Conservation (phyloP, 2,888 invertebrate species). For the Perizoma flavofasciatum region DNA sequence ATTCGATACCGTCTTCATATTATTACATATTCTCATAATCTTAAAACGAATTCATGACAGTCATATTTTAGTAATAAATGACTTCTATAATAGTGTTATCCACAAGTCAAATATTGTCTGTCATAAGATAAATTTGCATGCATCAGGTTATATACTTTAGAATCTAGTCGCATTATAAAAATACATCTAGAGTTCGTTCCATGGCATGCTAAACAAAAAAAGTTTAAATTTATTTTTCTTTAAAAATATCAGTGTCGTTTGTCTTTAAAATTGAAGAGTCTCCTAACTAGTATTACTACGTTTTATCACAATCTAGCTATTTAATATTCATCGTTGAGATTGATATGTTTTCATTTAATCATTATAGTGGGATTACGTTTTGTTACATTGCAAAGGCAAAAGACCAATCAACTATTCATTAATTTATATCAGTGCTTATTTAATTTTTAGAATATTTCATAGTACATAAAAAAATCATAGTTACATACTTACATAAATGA, state of each 20-base stretch:
- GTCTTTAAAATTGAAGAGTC: constrained; percentile 15
- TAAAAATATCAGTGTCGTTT: constrained; percentile 23
- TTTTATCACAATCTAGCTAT: constrained; percentile 33
- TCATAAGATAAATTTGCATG: too few relatives aligned
- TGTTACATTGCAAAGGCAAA: constrained; percentile 13
- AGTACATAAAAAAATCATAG: not conserved
- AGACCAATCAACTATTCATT: constrained; percentile 6
- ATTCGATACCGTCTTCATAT: not conserved
- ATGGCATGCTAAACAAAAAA: constrained; percentile 24
- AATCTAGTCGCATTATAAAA: constrained; percentile 2
- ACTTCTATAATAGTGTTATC: too few relatives aligned
- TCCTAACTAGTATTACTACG: constrained; percentile 28
- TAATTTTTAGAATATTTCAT: not conserved
- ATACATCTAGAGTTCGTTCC: constrained; percentile 11
- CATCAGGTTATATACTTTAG: not conserved
- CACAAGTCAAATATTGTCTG: too few relatives aligned
- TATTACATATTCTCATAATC: not conserved
- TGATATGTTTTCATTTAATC: constrained; percentile 23
- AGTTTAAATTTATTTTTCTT: constrained; percentile 19
- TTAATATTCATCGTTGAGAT: constrained; percentile 26
- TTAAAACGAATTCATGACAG: not conserved
- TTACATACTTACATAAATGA: constrained; percentile 1
- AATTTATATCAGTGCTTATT: not conserved
- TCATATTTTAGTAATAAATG: not conserved
- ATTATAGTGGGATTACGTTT: constrained; percentile 16